phyloP scores from a whole-genome alignment of 2,888 invertebrate species.

The Lingula anatina region DNA sequence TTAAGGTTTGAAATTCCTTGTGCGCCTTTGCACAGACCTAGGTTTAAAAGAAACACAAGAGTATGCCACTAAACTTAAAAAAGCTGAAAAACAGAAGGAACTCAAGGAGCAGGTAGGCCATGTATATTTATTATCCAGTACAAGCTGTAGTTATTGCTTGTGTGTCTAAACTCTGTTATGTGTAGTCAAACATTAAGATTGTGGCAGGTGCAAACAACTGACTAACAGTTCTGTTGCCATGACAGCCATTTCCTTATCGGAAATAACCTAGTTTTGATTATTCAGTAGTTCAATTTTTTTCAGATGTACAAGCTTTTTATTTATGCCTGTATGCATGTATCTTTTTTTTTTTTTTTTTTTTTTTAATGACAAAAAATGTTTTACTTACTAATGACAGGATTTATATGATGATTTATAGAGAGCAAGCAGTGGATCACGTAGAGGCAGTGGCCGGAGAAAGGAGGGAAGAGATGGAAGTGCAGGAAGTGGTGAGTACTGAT shows the following conservation, averaged over 20 bases:
- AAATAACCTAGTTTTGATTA: too few species aligned
- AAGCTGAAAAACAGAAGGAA: constrained; percentile 58
- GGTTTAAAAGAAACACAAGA: constrained; percentile 84
- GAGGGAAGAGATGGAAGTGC: constrained; percentile 23
- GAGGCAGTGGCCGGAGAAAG: constrained; percentile 35
- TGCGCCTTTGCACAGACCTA: constrained; percentile 82
- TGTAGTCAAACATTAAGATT: too few species aligned
- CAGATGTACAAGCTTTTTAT: neutral
- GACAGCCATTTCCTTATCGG: too few species aligned
- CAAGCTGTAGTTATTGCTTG: too few species aligned
- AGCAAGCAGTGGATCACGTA: constrained; percentile 41
- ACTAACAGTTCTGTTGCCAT: too few species aligned
- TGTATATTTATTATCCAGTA: neutral
- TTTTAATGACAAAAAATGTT: neutral
- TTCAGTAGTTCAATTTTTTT: neutral
- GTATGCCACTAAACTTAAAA: constrained; percentile 78
- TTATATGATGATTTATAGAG: constrained; percentile 36
- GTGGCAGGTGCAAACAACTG: too few species aligned
- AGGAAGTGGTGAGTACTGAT: constrained; percentile 26
- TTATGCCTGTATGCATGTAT: neutral
- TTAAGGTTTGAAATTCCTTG: constrained; percentile 74
- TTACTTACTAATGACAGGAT: neutral
- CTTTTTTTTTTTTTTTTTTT: too few species aligned
- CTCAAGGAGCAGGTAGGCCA: constrained; percentile 46
- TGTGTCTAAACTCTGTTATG: too few species aligned